Conservation (phyloP, 2,797 vertebrate species). For the Amniataba percoides region DNA sequence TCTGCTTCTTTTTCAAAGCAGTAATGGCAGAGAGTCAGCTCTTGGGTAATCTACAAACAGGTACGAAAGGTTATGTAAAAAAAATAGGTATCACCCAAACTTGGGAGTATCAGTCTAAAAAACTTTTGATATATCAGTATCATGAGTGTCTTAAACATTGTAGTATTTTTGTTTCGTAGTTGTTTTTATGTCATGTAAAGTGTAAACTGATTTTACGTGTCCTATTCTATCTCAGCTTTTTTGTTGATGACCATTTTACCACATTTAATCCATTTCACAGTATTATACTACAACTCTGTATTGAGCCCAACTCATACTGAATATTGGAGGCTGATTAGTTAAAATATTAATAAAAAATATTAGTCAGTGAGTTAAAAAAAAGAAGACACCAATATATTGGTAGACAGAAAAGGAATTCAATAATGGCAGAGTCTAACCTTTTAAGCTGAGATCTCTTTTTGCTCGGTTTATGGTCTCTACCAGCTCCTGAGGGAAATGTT, state of each 20-base stretch:
- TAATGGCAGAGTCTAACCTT: too few species aligned
- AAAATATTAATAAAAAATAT: too few species aligned
- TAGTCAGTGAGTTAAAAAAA: too few species aligned
- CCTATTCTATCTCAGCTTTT: neutral
- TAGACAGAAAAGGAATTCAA: neutral
- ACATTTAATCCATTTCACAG: neutral
- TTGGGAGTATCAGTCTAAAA: slow-evolving; percentile 1
- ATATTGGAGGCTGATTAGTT: neutral
- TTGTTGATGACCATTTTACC: neutral
- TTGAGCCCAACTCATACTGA: neutral
- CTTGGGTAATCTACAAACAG: slow-evolving; percentile 6
- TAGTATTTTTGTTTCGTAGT: neutral
- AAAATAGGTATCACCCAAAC: slow-evolving; percentile 4
- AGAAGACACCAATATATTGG: neutral
- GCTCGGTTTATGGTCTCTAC: too few species aligned
- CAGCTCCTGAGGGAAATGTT: too few species aligned
- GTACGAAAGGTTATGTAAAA: slow-evolving; percentile 22
- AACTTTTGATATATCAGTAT: neutral
- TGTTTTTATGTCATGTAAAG: neutral
- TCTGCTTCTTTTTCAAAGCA: slow-evolving; percentile 45
- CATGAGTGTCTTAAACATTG: neutral
- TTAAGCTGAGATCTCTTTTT: too few species aligned
- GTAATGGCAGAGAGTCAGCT: slow-evolving; percentile 12
- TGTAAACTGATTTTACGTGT: neutral
- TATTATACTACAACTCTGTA: neutral